Evolutionary conservation across 2,888 invertebrate species (phyloP), one percentile per base, ranked within the genome.

Genomic region (Nebria salina): DNA sequence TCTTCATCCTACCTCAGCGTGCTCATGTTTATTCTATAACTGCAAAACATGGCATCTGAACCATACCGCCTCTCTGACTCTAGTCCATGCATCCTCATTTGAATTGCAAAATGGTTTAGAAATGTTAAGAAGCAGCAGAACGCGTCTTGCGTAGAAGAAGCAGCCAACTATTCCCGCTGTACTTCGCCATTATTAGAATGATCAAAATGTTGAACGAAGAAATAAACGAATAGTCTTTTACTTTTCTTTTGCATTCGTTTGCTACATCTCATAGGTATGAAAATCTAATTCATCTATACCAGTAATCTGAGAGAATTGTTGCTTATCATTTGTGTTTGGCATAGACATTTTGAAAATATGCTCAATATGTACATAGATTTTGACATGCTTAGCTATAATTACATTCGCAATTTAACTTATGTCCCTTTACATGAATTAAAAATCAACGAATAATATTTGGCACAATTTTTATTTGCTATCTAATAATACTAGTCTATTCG

Each of bases 21-120:
- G 73, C 81, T 81, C 81, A 81, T 81, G 81, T 81, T 81, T 81
- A 81, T 81, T 81, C 81, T 81, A 81, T 81, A 80, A 80, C 80
- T 81, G 81, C 81, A 81, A 81, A 81, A 81, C 81, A 81, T 76
- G 76, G 81, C 81, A 76, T 81, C 76, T 76, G 72, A 76, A 76
- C 81, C 81, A 81, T 75, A 75, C 81, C 80, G 75, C 80, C 70
- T 54, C 54, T 54, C 54, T 54, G 54, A 2, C 54, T 54, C 20
- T 75, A 74, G 80, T 41, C 66, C 80, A 26, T 70, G 42, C 42
- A 74, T 73, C 76, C 76, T 81, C 72, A 81, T 81, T 76, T 81
- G 76, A 81, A 73, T 81, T 81, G 81, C 81, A 81, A 81, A 81
- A 75, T 65, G 81, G 76, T 72, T 81, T 81, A 81, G 81, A 81